phyloP scores from a whole-genome alignment of 2,888 invertebrate genomes.

The Myopa tessellatipennis region DNA sequence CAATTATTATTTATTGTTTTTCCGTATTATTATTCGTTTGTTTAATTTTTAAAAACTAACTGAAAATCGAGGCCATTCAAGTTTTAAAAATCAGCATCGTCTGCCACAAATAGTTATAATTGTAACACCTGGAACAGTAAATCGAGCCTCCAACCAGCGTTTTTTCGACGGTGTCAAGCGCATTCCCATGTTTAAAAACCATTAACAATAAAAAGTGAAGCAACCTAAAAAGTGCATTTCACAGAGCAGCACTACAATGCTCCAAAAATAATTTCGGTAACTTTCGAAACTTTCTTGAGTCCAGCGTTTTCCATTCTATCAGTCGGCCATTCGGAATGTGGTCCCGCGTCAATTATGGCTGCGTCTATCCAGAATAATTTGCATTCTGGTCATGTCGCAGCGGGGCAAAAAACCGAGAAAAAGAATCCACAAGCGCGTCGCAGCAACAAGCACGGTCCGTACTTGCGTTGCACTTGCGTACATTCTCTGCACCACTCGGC shows the following conservation, averaged over 20 bases:
- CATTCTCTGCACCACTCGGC: not conserved
- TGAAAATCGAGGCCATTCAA: no score
- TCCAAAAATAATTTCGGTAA: not conserved
- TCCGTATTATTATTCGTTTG: no score
- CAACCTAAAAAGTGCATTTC: not conserved
- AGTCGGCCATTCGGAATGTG: not conserved
- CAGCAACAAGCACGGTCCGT: not conserved
- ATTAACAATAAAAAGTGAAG: not conserved
- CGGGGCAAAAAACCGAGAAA: not conserved
- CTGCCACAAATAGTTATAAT: no score
- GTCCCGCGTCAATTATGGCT: slow-evolving; percentile 17
- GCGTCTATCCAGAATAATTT: not conserved
- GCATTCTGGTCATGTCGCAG: slow-evolving; percentile 13
- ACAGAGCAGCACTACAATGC: not conserved
- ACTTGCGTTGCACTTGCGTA: slow-evolving; percentile 12
- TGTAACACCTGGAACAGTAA: not conserved
- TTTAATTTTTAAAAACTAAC: no score
- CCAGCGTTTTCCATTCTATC: not conserved
- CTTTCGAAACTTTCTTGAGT: not conserved
- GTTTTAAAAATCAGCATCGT: no score
- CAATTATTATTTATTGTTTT: no score
- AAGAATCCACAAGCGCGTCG: not conserved
- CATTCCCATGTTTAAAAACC: not conserved
- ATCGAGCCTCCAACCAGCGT: not conserved
- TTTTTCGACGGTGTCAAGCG: no score